phyloP scores from a whole-genome alignment of 1,140 invertebrate genomes.

The Bombus sibiricus region DNA sequence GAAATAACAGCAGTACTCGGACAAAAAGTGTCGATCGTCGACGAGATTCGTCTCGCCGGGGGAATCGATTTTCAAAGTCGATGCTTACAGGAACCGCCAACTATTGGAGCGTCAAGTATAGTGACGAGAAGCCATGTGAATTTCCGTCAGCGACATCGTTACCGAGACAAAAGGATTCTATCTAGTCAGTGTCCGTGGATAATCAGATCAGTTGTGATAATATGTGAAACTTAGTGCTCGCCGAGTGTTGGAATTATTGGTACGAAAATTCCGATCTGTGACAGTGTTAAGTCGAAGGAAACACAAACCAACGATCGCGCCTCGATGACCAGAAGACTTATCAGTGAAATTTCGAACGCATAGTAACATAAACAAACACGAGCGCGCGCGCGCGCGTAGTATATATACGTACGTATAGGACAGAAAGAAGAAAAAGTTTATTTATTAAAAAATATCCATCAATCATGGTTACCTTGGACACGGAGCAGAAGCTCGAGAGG shows the following conservation, averaged over 20 bases:
- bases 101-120: conserved; percentile 53
- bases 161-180: conserved; percentile 21
- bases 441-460: conserved; percentile 32
- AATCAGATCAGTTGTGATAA: conserved; percentile 20
- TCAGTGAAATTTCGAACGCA: conserved; percentile 32
- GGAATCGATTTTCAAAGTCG: conserved; percentile 21
- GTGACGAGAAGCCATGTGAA: conserved; percentile 24
- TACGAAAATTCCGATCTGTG: not conserved
- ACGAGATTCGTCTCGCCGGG: conserved; percentile 6
- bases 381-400: not conserved
- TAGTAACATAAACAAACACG: not conserved
- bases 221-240: not conserved
- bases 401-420: conserved; percentile 4
- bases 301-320: conserved; percentile 11
- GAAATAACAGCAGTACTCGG: not conserved
- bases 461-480: conserved; percentile 82
- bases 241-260: not conserved
- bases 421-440: conserved; percentile 13
- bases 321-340: conserved; percentile 12
- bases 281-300: conserved; percentile 13
- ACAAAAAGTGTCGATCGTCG: conserved; percentile 3
- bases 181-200: conserved; percentile 39
- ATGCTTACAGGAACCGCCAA: conserved; percentile 62
- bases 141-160: conserved; percentile 13
- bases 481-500: conserved; percentile 80